phyloP scores from a whole-genome alignment of 2,888 invertebrate species.

The Drosophila pseudotalamancana region DNA sequence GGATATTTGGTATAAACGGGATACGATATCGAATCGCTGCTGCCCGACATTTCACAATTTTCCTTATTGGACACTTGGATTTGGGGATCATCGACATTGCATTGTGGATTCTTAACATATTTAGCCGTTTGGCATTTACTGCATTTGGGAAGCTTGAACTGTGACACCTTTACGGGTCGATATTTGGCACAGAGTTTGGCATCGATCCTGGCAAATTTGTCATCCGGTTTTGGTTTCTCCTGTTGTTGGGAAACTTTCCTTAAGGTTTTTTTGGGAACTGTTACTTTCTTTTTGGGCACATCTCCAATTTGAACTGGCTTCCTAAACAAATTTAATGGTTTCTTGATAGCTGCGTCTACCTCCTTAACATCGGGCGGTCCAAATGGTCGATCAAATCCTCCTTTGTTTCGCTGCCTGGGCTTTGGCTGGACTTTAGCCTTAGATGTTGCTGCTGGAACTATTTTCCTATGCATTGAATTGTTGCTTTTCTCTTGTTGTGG shows the following conservation, averaged over 20 bases:
- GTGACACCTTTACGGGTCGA: neutral
- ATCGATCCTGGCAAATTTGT: neutral
- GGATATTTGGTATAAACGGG: conserved; percentile 74
- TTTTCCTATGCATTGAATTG: neutral
- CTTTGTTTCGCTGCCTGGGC: neutral
- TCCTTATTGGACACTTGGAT: neutral
- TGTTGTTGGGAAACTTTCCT: neutral
- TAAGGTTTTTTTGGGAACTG: neutral
- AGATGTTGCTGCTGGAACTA: neutral
- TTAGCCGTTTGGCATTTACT: neutral
- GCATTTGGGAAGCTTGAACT: neutral
- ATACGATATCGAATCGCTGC: conserved; percentile 41
- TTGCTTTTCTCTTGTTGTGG: neutral
- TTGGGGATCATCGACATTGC: too few relatives aligned
- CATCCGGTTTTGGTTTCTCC: too few relatives aligned
- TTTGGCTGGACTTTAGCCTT: neutral
- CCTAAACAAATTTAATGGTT: too few relatives aligned
- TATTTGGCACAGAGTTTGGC: conserved; percentile 1
- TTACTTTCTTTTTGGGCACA: neutral
- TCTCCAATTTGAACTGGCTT: neutral
- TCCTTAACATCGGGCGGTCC: too few relatives aligned
- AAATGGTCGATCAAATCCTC: neutral
- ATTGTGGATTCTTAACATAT: neutral
- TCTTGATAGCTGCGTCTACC: neutral
- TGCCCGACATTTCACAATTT: neutral